Evolutionary conservation across 2,888 invertebrate genomes (phyloP).

Genomic region (Heliconius charithonia): DNA sequence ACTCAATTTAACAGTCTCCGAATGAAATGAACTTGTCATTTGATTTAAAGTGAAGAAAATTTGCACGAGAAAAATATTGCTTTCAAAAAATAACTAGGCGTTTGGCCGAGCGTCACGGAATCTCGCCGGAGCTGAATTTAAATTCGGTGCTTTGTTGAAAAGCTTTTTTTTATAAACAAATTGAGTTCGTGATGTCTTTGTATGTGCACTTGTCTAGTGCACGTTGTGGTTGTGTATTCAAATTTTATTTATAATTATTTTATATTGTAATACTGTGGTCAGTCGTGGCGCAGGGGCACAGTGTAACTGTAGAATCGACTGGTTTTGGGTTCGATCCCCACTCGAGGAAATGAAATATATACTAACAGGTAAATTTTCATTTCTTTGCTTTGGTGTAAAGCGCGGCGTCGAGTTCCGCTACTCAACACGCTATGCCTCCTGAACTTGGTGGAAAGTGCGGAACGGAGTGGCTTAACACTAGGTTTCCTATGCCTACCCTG

Average conservation of each 20-base stretch:
- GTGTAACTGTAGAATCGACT: no score
- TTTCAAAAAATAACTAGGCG: slow-evolving; percentile 5
- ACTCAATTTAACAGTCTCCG: neutral
- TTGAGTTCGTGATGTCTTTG: slow-evolving; percentile 11
- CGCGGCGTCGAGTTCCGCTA: no score
- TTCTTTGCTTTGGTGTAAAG: no score
- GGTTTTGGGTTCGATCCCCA: no score
- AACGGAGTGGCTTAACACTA: no score
- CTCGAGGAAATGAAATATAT: no score
- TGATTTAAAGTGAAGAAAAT: neutral
- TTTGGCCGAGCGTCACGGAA: slow-evolving; percentile 8
- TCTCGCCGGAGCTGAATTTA: slow-evolving; percentile 20
- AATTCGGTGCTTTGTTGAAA: neutral
- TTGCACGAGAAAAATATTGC: slow-evolving; percentile 4
- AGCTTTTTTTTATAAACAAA: slow-evolving; percentile 20
- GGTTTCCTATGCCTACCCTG: no score
- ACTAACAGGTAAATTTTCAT: no score
- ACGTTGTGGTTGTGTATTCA: neutral
- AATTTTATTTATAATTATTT: neutral
- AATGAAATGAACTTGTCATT: slow-evolving; percentile 16
- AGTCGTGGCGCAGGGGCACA: no score
- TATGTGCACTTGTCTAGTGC: neutral
- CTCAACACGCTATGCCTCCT: no score
- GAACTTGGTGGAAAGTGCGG: no score
- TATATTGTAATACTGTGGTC: neutral